Percentiles rank a stretch among this genome's conserved stretches.
Evolutionary conservation across 2,113 vertebrate species (phyloP).

Genomic region (Engystomops pustulosus): DNA sequence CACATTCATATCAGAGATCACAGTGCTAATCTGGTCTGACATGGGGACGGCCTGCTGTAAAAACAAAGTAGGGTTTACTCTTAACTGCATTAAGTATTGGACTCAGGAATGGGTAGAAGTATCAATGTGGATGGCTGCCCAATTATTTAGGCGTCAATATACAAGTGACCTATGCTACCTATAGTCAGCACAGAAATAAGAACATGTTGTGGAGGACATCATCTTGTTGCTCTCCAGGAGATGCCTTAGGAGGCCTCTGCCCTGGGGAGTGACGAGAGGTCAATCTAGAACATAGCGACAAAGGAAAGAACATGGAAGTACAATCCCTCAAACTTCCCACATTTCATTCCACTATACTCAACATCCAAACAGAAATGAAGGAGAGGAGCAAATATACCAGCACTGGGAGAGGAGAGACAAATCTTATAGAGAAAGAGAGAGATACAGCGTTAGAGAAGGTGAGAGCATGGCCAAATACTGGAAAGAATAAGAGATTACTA

Average conservation of each 20-base stretch:
- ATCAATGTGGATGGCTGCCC: conserved; percentile 75
- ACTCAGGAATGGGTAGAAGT: conserved; percentile 82
- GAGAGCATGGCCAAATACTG: conserved; percentile 82
- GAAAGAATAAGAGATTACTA: conserved; percentile 82
- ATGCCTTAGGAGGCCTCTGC: too few relatives aligned
- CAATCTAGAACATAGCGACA: background rate
- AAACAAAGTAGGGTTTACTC: conserved; percentile 73
- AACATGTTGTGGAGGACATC: background rate
- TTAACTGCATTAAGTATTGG: conserved; percentile 77
- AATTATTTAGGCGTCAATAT: conserved; percentile 73
- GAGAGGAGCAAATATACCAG: conserved; percentile 75
- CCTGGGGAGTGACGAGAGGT: too few relatives aligned
- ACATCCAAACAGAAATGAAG: conserved; percentile 80
- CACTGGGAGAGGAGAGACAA: conserved; percentile 74
- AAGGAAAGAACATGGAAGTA: conserved; percentile 62
- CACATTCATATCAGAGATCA: conserved; percentile 88
- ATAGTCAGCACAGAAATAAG: conserved; percentile 68
- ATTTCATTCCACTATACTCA: conserved; percentile 85
- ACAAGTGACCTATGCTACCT: conserved; percentile 69
- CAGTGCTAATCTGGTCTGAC: conserved; percentile 80
- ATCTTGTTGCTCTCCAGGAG: background rate
- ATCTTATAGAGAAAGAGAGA: conserved; percentile 75
- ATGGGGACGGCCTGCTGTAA: conserved; percentile 83
- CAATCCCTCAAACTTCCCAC: conserved; percentile 72
- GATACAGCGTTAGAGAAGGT: conserved; percentile 69